These are phyloP conservation scores for Elysia crispata DNA, from an alignment of 2,888 invertebrate genomes.

Conservation along the genomic window DNA sequence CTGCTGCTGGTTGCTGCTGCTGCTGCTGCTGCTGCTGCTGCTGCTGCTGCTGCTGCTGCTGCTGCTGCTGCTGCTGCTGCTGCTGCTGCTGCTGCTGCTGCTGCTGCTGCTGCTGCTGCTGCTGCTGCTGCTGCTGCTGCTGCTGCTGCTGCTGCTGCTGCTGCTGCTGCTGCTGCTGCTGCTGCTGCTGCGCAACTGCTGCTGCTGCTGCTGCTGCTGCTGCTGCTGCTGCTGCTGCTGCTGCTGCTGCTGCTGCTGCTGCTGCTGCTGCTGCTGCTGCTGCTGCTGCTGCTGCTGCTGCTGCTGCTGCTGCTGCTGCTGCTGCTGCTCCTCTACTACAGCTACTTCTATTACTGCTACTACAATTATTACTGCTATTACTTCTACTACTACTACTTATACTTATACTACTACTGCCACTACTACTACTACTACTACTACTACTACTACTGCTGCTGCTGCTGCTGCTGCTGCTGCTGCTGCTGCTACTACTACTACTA, in stretches of 20 bases:
- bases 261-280: no score
- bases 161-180: no score
- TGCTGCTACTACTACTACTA: constrained; percentile 6
- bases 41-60: not conserved
- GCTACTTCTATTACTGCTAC: no score
- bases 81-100: not conserved
- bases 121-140: not conserved
- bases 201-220: not conserved
- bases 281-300: no score
- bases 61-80: not conserved
- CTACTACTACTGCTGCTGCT: not conserved
- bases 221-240: not conserved
- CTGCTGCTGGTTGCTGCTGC: no score
- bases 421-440: no score
- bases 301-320: no score
- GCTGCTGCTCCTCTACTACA: no score
- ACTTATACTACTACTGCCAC: no score
- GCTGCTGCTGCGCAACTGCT: no score
- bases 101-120: not conserved
- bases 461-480: not conserved
- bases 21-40: not conserved
- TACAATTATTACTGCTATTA: no score
- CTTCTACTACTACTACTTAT: no score
- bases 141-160: not conserved
- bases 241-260: not conserved